Conservation (phyloP, 2,113 vertebrate genomes). For the Fulmarus glacialis region DNA sequence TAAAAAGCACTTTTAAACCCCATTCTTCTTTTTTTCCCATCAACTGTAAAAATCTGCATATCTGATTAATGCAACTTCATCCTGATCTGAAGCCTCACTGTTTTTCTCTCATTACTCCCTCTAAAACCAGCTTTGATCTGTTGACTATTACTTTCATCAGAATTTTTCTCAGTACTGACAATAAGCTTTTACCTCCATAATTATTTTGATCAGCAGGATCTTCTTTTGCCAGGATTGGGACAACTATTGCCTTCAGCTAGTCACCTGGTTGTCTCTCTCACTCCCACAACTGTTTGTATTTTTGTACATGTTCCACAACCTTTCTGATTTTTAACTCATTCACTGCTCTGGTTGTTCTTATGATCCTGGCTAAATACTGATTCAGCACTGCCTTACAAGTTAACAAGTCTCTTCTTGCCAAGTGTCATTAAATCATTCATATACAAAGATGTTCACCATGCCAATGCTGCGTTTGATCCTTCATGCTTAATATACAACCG, state of each 20-base stretch:
- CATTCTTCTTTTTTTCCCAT: not conserved
- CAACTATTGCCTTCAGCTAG: constrained; percentile 12
- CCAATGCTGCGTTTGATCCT: not conserved
- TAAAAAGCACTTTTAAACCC: not conserved
- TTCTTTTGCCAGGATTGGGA: not conserved
- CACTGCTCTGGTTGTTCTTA: not conserved
- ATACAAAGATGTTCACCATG: not conserved
- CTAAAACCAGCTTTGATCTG: not conserved
- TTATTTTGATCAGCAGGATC: not conserved
- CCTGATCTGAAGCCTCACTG: not conserved
- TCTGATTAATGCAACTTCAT: not conserved
- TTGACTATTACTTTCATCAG: not conserved
- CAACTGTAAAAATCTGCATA: not conserved
- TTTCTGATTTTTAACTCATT: not conserved
- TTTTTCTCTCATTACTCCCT: not conserved
- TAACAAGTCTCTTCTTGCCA: not conserved
- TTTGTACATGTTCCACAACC: not conserved
- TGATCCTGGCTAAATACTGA: not conserved
- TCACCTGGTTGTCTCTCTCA: not conserved
- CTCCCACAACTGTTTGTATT: not conserved
- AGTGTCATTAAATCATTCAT: not conserved
- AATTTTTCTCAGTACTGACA: not conserved
- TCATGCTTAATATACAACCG: rapidly evolving
- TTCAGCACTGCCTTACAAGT: not conserved
- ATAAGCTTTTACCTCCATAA: not conserved